Base-by-base conservation (phyloP, 2,888 invertebrate genomes). In the Drosophila dives region DNA sequence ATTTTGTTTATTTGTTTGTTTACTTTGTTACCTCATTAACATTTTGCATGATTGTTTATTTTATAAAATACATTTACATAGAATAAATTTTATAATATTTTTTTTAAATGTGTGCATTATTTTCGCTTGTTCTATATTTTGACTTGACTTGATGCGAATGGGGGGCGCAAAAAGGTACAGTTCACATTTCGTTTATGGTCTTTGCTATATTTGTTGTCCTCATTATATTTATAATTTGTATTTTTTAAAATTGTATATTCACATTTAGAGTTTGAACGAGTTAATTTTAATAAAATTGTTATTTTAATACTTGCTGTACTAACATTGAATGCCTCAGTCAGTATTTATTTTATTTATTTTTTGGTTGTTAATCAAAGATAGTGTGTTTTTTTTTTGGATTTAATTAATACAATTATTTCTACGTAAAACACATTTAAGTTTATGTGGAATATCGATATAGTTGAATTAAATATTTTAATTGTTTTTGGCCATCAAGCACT, bases 251-350 rank as follows among this genome's bases (percentile, higher is more conserved):
- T 23, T 20, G 53, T 53, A 15, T 42, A 51, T 53, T 67, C 64
- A 84, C 70, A 74, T 77, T 66, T 63, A 73, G 62, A 70, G n/a
- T 61, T 72, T 54, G 45, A 71, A 81, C 64, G 49, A 83, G 62
- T 58, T 67, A 62, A 78, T 63, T 70, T n/a, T 79, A 76, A 72
- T 89, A 77, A 80, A 72, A 51, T 32, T 65, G 23, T 26, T 53
- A 67, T 56, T 56, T 49, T 72, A 82, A 72, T 84, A 80, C 77
- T 87, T 85, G 70, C 74, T 73, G 69, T 79, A 60, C 72, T 87
- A 87, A 85, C 81, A 81, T 90, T 90, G 83, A 84, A 87, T 90
- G 91, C 91, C 91, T 89, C 91, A 90, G 90, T 87, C 90, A 90
- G 91, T 91, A 91, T 78, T 64, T 72, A 65, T 60, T 78, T 50